A percentile compares a stretch with the other conserved stretches of the same genome.
phyloP scores from a whole-genome alignment of 1,140 invertebrate species.

The Choristoneura fumiferana region DNA sequence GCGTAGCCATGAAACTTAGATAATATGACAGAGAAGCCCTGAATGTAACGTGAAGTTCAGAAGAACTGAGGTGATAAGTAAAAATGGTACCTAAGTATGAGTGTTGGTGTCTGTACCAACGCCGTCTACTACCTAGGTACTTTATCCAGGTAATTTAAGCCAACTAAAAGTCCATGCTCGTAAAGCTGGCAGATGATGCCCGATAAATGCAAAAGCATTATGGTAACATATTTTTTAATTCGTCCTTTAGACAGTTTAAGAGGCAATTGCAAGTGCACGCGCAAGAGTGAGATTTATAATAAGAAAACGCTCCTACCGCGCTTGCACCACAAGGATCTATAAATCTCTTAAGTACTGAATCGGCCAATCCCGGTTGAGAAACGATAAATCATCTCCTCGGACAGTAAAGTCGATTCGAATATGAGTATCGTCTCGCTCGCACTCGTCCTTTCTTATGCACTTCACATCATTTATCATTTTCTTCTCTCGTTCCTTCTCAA shows the following conservation, averaged over 20 bases:
- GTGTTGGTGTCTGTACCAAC: too few species aligned
- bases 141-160: too few species aligned
- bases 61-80: too few species aligned
- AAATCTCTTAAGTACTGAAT: slow-evolving; percentile 73
- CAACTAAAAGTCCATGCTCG: too few species aligned
- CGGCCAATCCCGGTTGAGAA: slow-evolving; percentile 76
- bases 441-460: slow-evolving; percentile 38
- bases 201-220: slow-evolving; percentile 40
- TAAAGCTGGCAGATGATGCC: too few species aligned
- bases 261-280: slow-evolving; percentile 61
- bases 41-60: too few species aligned
- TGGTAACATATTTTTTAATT: slow-evolving; percentile 76
- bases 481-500: slow-evolving; percentile 70
- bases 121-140: too few species aligned
- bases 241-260: slow-evolving; percentile 52
- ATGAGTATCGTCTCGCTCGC: slow-evolving; percentile 54
- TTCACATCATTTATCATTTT: slow-evolving; percentile 73
- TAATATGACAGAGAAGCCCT: too few species aligned
- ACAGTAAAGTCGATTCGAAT: slow-evolving; percentile 58
- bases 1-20: too few species aligned
- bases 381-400: slow-evolving; percentile 72
- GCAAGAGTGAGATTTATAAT: slow-evolving; percentile 75
- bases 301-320: slow-evolving; percentile 73
- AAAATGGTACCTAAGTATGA: too few species aligned
- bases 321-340: slow-evolving; percentile 71